phyloP scores from a whole-genome alignment of 2,797 vertebrate genomes.

The Heterohyrax brucei region DNA sequence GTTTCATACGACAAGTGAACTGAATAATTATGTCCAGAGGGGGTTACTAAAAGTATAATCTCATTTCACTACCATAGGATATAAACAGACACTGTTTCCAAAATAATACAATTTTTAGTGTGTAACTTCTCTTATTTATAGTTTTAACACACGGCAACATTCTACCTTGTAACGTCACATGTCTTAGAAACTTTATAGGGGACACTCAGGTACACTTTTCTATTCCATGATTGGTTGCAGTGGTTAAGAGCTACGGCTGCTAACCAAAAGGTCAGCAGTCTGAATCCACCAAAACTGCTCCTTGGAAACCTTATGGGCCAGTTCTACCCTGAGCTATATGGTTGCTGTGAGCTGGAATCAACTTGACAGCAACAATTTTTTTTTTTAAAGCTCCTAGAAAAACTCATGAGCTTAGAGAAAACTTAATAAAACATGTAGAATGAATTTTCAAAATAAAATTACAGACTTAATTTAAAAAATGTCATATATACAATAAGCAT shows the following conservation, averaged over 20 bases:
- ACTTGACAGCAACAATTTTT: no score
- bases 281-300: no score
- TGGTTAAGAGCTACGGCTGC: no score
- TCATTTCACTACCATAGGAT: constrained; percentile 48
- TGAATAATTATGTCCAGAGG: constrained; percentile 53
- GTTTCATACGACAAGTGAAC: not conserved
- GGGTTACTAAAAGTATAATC: constrained; percentile 42
- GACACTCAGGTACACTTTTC: constrained; percentile 36
- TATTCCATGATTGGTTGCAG: not conserved
- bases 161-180: constrained; percentile 15
- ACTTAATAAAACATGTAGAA: constrained; percentile 28
- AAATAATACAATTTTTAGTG: constrained; percentile 55
- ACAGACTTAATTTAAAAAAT: constrained; percentile 54
- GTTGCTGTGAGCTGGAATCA: no score
- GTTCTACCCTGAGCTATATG: no score
- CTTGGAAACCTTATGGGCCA: no score
- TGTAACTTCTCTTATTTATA: constrained; percentile 39
- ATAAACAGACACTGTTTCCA: constrained; percentile 35
- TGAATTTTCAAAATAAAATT: constrained; percentile 68
- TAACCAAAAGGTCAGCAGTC: no score
- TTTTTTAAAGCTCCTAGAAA: constrained; percentile 66
- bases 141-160: constrained; percentile 52
- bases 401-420: constrained; percentile 43
- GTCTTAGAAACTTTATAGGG: constrained; percentile 59
- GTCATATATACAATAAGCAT: constrained; percentile 9